phyloP scores from a whole-genome alignment of 1,140 invertebrate species.

The Pseudomyrmex gracilis region DNA sequence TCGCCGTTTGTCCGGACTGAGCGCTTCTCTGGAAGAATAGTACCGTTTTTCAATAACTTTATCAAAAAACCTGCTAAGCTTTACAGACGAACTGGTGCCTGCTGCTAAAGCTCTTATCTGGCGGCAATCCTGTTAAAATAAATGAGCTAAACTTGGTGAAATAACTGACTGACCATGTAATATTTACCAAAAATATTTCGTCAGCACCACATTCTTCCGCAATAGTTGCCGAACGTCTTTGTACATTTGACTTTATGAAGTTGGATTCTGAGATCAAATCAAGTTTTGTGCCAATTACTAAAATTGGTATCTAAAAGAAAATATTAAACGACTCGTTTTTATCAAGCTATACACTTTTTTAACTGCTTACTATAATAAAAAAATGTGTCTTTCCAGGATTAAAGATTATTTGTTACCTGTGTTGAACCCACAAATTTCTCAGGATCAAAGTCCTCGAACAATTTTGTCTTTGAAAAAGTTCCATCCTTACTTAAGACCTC shows the following conservation, averaged over 20 bases:
- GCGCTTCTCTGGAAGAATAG: slow-evolving; percentile 85
- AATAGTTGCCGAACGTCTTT: slow-evolving; percentile 90
- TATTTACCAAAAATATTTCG: slow-evolving; percentile 92
- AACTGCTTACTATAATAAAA: not conserved
- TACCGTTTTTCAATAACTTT: slow-evolving; percentile 93
- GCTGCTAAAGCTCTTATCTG: slow-evolving; percentile 94
- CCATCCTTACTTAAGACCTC: slow-evolving; percentile 95
- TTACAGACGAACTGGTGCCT: slow-evolving; percentile 96
- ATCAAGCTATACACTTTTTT: not conserved
- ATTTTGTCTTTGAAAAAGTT: slow-evolving; percentile 82
- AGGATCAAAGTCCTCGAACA: slow-evolving; percentile 92
- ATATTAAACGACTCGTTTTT: slow-evolving; percentile 8
- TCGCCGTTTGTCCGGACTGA: slow-evolving; percentile 86
- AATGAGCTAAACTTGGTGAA: not conserved
- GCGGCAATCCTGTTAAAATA: slow-evolving; percentile 88
- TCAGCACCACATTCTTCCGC: slow-evolving; percentile 97
- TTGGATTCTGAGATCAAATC: slow-evolving; percentile 91
- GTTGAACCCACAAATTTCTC: slow-evolving; percentile 95
- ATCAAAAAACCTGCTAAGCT: slow-evolving; percentile 97
- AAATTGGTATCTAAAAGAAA: slow-evolving; percentile 92
- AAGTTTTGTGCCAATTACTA: slow-evolving; percentile 97
- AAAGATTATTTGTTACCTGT: slow-evolving; percentile 84
- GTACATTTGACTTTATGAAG: slow-evolving; percentile 86
- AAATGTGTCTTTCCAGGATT: no score
- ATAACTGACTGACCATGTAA: slow-evolving; percentile 12